Evolutionary conservation across 1,140 invertebrate species (phyloP).

Genomic region (Theocolax elegans): DNA sequence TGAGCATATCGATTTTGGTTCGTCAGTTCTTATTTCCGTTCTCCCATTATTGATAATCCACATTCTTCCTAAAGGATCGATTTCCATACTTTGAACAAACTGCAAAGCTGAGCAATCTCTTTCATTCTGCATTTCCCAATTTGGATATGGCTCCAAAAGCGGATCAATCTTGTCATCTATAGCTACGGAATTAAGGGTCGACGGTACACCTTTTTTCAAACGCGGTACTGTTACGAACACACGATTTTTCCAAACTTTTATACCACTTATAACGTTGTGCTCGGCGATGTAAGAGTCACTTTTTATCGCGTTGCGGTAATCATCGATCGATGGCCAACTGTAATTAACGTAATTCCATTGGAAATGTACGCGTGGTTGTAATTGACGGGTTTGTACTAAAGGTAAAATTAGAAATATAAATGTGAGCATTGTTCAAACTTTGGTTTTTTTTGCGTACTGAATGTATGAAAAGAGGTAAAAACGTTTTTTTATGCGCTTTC

Average conservation of each 20-base stretch:
- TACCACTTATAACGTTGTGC: constrained; percentile 60
- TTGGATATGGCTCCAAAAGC: constrained; percentile 71
- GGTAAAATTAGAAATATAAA: no score
- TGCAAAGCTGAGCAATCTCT: constrained; percentile 69
- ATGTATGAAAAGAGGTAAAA: no score
- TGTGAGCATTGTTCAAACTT: no score
- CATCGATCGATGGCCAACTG: constrained; percentile 54
- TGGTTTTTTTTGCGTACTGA: no score
- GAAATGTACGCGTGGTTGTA: constrained; percentile 57
- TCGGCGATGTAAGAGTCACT: constrained; percentile 54
- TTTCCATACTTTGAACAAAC: constrained; percentile 76
- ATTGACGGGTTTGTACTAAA: no score
- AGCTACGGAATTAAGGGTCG: constrained; percentile 52
- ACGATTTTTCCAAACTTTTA: constrained; percentile 60
- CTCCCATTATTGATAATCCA: constrained; percentile 75
- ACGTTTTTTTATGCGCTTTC: no score
- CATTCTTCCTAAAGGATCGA: constrained; percentile 72
- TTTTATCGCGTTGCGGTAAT: constrained; percentile 50
- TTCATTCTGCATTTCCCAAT: constrained; percentile 71
- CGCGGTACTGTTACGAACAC: constrained; percentile 64
- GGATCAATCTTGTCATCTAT: constrained; percentile 65
- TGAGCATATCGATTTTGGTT: constrained; percentile 66
- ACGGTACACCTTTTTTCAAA: constrained; percentile 61
- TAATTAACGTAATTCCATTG: constrained; percentile 63
- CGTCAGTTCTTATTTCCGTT: constrained; percentile 62